These are phyloP conservation scores for Urocynchramus pylzowi DNA, from an alignment of 2,113 vertebrate genomes.

Conservation along the genomic window DNA sequence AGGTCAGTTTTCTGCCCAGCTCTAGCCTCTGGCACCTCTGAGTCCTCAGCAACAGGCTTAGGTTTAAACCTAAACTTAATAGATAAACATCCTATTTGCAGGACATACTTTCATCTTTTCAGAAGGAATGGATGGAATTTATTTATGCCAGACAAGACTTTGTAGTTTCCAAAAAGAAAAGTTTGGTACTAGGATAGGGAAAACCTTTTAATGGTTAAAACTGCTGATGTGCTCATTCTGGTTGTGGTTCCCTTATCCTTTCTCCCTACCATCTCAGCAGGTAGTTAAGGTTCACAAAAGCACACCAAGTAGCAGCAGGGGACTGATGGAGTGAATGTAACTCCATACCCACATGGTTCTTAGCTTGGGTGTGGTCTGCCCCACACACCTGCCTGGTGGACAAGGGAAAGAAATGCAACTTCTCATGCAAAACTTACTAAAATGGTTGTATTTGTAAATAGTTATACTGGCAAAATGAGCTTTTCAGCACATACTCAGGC, in stretches of 20 bases:
- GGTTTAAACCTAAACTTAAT: not conserved
- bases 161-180: not conserved
- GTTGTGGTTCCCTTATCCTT: not conserved
- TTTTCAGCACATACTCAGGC: not conserved
- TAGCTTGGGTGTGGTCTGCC: not conserved
- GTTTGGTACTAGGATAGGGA: not conserved
- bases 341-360: rapidly evolving
- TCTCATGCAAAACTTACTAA: not conserved
- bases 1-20: rapidly evolving
- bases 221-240: not conserved
- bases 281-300: not conserved
- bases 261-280: not conserved
- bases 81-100: not conserved
- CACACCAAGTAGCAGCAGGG: not conserved
- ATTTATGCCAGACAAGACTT: not conserved
- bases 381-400: rapidly evolving
- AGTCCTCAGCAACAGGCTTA: not conserved
- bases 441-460: not conserved
- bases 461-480: not conserved
- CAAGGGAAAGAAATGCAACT: not conserved
- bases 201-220: not conserved
- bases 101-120: not conserved
- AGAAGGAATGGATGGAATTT: not conserved
- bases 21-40: not conserved
- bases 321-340: not conserved